These are phyloP conservation scores for Chelonus insularis DNA, from an alignment of 1,140 invertebrate species.

Conservation along the genomic window DNA sequence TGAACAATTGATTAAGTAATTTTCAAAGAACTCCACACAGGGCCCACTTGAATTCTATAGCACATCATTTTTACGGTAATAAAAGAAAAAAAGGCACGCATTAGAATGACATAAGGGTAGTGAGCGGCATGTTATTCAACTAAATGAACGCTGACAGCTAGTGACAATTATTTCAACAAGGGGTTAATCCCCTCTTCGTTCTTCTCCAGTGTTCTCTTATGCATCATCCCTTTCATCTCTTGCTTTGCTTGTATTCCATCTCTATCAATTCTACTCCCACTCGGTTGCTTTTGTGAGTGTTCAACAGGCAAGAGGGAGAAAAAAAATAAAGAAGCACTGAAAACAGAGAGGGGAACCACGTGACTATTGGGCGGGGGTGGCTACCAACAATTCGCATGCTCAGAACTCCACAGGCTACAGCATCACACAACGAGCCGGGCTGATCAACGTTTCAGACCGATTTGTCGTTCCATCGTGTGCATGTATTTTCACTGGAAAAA, in stretches of 20 bases:
- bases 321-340: not conserved
- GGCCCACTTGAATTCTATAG: too few relatives aligned
- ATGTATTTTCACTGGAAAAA: not conserved
- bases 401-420: constrained; percentile 54
- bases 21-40: too few relatives aligned
- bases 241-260: constrained; percentile 1
- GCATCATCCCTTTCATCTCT: not conserved
- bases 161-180: constrained; percentile 42
- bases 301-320: not conserved
- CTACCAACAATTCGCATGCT: constrained; percentile 56
- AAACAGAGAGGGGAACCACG: constrained; percentile 38
- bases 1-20: too few relatives aligned
- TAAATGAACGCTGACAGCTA: constrained; percentile 39
- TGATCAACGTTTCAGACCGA: constrained; percentile 6
- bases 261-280: not conserved
- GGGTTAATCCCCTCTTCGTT: constrained; percentile 15
- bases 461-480: not conserved
- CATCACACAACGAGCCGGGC: constrained; percentile 24
- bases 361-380: constrained; percentile 55
- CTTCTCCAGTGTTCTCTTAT: not conserved
- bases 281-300: not conserved
- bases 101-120: constrained; percentile 12
- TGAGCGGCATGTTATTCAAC: constrained; percentile 33
- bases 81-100: not conserved
- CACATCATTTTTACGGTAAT: not conserved